phyloP scores from a whole-genome alignment of 1,140 invertebrate genomes.

The Orius laevigatus region DNA sequence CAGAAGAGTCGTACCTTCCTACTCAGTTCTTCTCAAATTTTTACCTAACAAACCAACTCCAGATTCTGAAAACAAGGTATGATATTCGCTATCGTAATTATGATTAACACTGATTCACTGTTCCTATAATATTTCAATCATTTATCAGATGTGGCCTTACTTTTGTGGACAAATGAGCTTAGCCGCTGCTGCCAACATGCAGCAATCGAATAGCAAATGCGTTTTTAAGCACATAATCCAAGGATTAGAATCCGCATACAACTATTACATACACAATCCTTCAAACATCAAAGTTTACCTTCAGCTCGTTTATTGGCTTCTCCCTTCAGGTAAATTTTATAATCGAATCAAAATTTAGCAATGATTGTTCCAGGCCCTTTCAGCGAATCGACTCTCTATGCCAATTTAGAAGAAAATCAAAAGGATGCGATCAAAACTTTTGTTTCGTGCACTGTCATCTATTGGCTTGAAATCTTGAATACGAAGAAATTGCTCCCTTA shows the following conservation, averaged over 20 bases:
- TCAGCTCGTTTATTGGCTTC: slow-evolving; percentile 9
- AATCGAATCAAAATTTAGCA: too few relatives aligned
- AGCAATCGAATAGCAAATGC: neutral
- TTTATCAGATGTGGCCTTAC: slow-evolving; percentile 12
- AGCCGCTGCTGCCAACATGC: slow-evolving; percentile 9
- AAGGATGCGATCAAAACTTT: too few relatives aligned
- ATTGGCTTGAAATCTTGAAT: slow-evolving; percentile 8
- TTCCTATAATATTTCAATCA: neutral
- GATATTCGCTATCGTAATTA: neutral
- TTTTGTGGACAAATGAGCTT: slow-evolving; percentile 11
- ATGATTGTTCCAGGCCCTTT: too few relatives aligned
- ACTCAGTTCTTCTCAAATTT: slow-evolving; percentile 4
- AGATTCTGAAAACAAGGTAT: slow-evolving; percentile 14
- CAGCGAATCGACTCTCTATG: too few relatives aligned
- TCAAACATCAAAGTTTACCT: slow-evolving; percentile 8
- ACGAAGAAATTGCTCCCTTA: neutral
- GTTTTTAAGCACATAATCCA: slow-evolving; percentile 11
- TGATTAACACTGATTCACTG: neutral
- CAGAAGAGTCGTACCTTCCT: neutral
- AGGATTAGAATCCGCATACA: slow-evolving; percentile 11
- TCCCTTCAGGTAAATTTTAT: slow-evolving; percentile 10
- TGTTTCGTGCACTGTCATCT: slow-evolving; percentile 3
- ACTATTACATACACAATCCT: slow-evolving; percentile 10
- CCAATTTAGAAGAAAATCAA: too few relatives aligned
- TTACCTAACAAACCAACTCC: slow-evolving; percentile 9